Evolutionary conservation across 2,888 invertebrate species (phyloP), one percentile per base, ranked within the genome.

Genomic region (Notodonta ziczac): DNA sequence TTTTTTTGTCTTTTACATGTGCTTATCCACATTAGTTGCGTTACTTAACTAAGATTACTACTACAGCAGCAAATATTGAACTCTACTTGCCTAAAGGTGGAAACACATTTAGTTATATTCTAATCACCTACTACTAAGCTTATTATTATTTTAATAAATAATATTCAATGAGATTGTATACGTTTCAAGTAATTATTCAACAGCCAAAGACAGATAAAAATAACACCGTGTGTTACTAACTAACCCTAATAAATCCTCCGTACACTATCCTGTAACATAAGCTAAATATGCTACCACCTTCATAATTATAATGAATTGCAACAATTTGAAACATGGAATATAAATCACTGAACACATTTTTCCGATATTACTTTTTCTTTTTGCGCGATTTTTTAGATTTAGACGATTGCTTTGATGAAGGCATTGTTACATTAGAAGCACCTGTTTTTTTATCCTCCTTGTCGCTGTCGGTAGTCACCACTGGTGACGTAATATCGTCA

Each of bases 371-470:
- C 88, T 95, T 95, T 82, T 94, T 94, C 89, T 95, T 95, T 81
- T 94, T 95, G 80, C 95, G 95, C 58, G 94, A 89, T 80, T 95
- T 95, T 80, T 94, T 94, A 78, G 94, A 90, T 69, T 93, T 92
- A 69, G 86, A 89, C 85, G 86, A 89, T 85, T 89, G 89, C 82
- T 93, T 93, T 73, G 85, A 77, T 57, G 83, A 85, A 75, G 89
- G 85, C 77, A 87, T 80, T 58, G 84, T 79, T 66, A 85, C 69
- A 69, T 83, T 88, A 64, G 88, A 86, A 73, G 89, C 84, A 81
- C 90, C 87, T 74, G 79, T 81, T 81, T 84, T 91, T 79, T 87
- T 93, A 59, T 89, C 91, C 42, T 94, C 93, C 63, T 91, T 93
- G 67, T 95, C 95, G 73, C 95, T 95, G 76, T 95, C 95, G 0